These are phyloP conservation scores for Mythimna loreyi DNA, from an alignment of 2,888 invertebrate genomes.

Conservation along the genomic window DNA sequence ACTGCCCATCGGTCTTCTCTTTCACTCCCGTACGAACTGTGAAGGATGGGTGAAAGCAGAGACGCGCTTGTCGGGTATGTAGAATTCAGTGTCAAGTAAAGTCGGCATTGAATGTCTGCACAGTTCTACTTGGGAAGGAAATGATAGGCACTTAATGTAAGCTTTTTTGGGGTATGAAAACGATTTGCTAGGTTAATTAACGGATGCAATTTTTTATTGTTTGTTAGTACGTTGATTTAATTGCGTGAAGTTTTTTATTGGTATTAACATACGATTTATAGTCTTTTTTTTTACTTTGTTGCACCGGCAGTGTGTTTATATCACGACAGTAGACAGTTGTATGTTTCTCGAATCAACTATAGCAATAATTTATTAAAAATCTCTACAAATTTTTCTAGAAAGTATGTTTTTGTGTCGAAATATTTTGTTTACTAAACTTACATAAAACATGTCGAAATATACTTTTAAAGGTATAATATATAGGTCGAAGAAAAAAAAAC, in stretches of 20 bases:
- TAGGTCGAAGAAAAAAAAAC: conserved; percentile 36
- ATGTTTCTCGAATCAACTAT: neutral
- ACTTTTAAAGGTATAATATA: conserved; percentile 1
- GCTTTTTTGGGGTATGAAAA: conserved; percentile 61
- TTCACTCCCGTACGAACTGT: conserved; percentile 71
- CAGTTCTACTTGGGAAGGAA: conserved; percentile 54
- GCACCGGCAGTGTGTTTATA: neutral
- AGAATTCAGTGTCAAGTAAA: conserved; percentile 86
- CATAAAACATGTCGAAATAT: neutral
- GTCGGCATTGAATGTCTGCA: conserved; percentile 65
- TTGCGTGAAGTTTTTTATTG: conserved; percentile 15
- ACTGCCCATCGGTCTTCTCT: conserved; percentile 78
- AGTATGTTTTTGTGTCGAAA: neutral
- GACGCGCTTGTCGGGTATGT: conserved; percentile 86
- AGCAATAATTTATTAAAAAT: too few relatives aligned
- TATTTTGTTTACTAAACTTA: neutral
- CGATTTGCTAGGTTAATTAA: conserved; percentile 49
- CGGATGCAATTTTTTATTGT: conserved; percentile 38
- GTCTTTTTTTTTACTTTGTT: neutral
- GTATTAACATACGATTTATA: conserved; percentile 14
- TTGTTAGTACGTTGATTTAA: conserved; percentile 2
- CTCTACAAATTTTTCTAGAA: neutral
- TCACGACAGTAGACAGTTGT: neutral
- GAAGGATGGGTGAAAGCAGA: conserved; percentile 79
- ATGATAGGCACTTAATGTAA: conserved; percentile 48